Conservation (phyloP, 2,888 invertebrate genomes). For the Pristionchus fissidentatus region DNA sequence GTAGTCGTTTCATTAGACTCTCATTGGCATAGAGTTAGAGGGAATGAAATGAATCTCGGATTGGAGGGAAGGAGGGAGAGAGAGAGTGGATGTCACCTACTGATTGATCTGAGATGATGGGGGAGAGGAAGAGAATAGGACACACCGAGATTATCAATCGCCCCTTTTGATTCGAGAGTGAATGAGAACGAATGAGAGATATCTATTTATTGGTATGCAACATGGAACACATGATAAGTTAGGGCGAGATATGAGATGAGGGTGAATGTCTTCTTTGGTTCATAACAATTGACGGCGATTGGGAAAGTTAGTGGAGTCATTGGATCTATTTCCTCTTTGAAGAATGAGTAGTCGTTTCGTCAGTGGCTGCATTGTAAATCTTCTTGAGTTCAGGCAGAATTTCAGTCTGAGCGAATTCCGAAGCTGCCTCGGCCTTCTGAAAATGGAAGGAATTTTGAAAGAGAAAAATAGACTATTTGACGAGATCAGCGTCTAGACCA, state of each 20-base stretch:
- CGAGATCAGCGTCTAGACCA: not conserved
- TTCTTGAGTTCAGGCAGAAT: slow-evolving; percentile 72
- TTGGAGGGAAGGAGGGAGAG: slow-evolving; percentile 14
- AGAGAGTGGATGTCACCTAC: not conserved
- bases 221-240: slow-evolving; percentile 18
- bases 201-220: slow-evolving; percentile 28
- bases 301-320: not conserved
- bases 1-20: not conserved
- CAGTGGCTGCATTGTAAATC: slow-evolving; percentile 68
- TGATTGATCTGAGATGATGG: slow-evolving; percentile 48
- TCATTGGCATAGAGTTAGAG: not conserved
- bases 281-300: not conserved
- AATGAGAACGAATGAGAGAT: not conserved
- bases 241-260: not conserved
- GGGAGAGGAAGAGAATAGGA: slow-evolving; percentile 9
- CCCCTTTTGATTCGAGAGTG: not conserved
- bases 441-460: slow-evolving; percentile 38
- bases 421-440: slow-evolving; percentile 66
- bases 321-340: not conserved
- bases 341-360: slow-evolving; percentile 50
- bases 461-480: too few species aligned
- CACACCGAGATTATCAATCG: slow-evolving; percentile 21
- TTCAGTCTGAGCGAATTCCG: slow-evolving; percentile 70
- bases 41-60: not conserved
- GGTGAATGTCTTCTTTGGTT: slow-evolving; percentile 1